Conservation (phyloP, 2,888 invertebrate species). For the Embidobia sp. region DNA sequence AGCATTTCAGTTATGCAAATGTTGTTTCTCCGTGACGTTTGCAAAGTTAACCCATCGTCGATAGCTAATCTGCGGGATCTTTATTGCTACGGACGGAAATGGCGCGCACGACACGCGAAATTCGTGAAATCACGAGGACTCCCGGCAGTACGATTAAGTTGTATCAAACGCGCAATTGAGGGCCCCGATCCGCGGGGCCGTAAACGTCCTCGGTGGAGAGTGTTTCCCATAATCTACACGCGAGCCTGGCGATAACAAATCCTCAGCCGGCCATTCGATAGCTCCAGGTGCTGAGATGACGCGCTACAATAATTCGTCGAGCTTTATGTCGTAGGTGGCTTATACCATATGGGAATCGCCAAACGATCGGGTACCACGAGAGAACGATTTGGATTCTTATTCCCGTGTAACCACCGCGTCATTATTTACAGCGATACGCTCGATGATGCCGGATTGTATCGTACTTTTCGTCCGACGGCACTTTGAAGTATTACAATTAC, state of each 20-base stretch:
- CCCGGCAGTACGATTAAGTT: conserved; percentile 74
- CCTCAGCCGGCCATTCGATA: conserved; percentile 39
- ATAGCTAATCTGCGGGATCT: conserved; percentile 48
- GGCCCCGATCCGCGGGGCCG: conserved; percentile 73
- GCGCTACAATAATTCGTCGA: conserved; percentile 76
- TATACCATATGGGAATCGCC: conserved; percentile 74
- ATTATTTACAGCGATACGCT: conserved; percentile 72
- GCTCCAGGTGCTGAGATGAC: conserved; percentile 76
- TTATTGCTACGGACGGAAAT: conserved; percentile 33
- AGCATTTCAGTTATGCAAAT: conserved; percentile 13
- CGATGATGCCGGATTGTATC: conserved; percentile 47
- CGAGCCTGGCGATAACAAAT: conserved; percentile 60
- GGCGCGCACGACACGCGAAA: conserved; percentile 22
- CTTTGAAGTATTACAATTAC: conserved; percentile 59
- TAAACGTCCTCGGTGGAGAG: conserved; percentile 73
- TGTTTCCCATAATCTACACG: conserved; percentile 77
- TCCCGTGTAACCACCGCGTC: conserved; percentile 66
- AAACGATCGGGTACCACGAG: conserved; percentile 72
- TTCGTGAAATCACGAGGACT: conserved; percentile 44
- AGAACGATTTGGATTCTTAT: conserved; percentile 75
- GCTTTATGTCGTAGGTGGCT: conserved; percentile 79
- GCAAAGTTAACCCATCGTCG: conserved; percentile 11
- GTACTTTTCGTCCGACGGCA: conserved; percentile 52
- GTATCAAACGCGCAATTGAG: conserved; percentile 77
- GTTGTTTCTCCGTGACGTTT: conserved; percentile 6